A percentile compares a stretch with the other conserved stretches of the same genome.
Evolutionary conservation across 64 coral and sea anemone species (phyloP).

Genomic region (Stylophora pistillata): DNA sequence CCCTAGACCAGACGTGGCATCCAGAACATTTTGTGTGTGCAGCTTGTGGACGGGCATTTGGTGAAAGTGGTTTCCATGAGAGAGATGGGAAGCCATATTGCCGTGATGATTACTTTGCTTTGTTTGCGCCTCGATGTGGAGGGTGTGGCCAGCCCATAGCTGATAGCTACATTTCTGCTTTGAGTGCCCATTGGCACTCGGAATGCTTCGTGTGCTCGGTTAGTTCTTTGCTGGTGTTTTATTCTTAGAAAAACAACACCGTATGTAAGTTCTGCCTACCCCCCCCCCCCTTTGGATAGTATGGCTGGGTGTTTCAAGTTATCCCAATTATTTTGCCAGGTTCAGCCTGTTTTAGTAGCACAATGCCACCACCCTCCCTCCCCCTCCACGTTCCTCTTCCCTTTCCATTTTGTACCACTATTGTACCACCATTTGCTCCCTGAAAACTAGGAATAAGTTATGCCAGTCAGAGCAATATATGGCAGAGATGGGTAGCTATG

Average conservation of each 20-base stretch:
- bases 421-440: no score
- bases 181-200: constrained; percentile 95
- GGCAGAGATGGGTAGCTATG: no score
- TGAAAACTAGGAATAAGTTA: no score
- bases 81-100: constrained; percentile 97
- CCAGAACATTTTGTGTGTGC: constrained; percentile 97
- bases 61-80: constrained; percentile 96
- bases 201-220: constrained; percentile 97
- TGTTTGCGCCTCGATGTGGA: constrained; percentile 96
- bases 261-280: not conserved
- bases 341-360: no score
- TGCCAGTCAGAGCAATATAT: no score
- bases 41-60: constrained; percentile 87
- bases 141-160: constrained; percentile 97
- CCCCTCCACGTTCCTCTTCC: no score
- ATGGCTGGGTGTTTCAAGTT: not conserved
- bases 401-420: no score
- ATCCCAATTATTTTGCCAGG: no score
- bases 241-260: not conserved
- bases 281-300: not conserved
- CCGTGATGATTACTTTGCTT: constrained; percentile 94
- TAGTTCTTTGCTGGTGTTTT: constrained; percentile 35
- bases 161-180: constrained; percentile 97
- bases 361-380: no score
- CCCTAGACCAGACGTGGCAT: constrained; percentile 99